phyloP scores from a whole-genome alignment of 92 coral and sea anemone species.

The Siderastrea siderea region DNA sequence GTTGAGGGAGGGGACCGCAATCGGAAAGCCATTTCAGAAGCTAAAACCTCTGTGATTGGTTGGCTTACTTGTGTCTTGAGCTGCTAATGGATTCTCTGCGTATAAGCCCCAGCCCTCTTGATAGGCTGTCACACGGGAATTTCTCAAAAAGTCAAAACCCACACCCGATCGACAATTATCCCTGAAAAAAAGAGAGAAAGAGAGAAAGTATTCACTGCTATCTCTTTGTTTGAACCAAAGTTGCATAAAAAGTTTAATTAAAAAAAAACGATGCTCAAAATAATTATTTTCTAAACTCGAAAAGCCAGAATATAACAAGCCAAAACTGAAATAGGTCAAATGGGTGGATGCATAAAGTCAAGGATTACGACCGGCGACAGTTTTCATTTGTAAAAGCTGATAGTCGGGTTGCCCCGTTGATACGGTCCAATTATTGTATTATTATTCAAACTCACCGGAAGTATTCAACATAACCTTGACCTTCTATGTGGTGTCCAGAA shows the following conservation, averaged over 20 bases:
- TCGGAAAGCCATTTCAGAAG: too few relatives aligned
- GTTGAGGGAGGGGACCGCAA: too few relatives aligned
- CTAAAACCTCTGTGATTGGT: too few relatives aligned
- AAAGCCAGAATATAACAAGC: too few relatives aligned
- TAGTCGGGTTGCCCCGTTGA: too few relatives aligned
- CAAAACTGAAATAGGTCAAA: background rate
- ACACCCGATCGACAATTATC: background rate
- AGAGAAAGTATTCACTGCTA: too few relatives aligned
- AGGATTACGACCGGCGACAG: too few relatives aligned
- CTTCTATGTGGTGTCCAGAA: conserved; percentile 75
- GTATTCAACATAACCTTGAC: conserved; percentile 56
- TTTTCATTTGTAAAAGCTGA: too few relatives aligned
- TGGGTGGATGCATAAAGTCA: too few relatives aligned
- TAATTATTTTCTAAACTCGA: background rate
- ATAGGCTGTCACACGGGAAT: conserved; percentile 34
- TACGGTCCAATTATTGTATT: too few relatives aligned
- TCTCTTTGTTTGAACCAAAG: too few relatives aligned
- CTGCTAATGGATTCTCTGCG: conserved; percentile 68
- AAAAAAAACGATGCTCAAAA: background rate
- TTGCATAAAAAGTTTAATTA: background rate
- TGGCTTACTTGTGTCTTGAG: conserved; percentile 51
- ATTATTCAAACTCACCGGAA: conserved; percentile 44
- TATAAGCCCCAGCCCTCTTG: conserved; percentile 83
- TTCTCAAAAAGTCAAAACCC: conserved; percentile 36
- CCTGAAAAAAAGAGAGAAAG: too few relatives aligned